Evolutionary conservation across 2,797 vertebrate genomes (phyloP).

Genomic region (Phataginus tricuspis): DNA sequence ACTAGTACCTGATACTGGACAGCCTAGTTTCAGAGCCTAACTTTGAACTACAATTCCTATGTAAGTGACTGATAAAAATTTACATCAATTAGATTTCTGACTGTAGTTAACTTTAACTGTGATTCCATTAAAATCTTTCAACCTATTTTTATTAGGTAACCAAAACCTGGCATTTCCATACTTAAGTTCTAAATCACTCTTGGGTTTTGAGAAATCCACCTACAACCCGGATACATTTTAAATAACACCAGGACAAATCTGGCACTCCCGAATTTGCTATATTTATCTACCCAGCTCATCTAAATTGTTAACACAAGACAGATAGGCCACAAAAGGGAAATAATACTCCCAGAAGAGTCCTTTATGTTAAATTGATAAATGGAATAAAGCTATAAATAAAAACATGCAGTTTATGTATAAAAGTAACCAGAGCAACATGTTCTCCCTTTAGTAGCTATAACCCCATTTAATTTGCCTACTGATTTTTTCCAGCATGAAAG

Average conservation of each 20-base stretch:
- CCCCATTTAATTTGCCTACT: background rate
- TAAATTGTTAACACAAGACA: constrained; percentile 2
- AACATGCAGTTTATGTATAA: background rate
- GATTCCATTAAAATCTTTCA: background rate
- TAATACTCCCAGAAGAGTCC: background rate
- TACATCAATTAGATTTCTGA: background rate
- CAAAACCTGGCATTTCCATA: background rate
- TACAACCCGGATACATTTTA: background rate
- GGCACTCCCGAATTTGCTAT: background rate
- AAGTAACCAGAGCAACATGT: background rate
- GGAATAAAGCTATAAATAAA: background rate
- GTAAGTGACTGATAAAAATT: background rate
- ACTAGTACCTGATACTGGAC: background rate
- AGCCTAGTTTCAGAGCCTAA: background rate
- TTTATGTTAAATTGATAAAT: background rate
- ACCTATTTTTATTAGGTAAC: background rate
- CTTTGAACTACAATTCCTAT: background rate
- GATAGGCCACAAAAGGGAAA: background rate
- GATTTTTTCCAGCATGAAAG: background rate
- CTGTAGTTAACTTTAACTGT: background rate
- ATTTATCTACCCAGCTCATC: background rate
- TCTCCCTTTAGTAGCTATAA: background rate
- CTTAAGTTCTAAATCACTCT: constrained; percentile 22
- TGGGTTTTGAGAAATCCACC: background rate
- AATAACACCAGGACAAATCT: background rate